phyloP scores from a whole-genome alignment of 37 sponge, comb jelly and placozoan species.

The Beroe ovata region DNA sequence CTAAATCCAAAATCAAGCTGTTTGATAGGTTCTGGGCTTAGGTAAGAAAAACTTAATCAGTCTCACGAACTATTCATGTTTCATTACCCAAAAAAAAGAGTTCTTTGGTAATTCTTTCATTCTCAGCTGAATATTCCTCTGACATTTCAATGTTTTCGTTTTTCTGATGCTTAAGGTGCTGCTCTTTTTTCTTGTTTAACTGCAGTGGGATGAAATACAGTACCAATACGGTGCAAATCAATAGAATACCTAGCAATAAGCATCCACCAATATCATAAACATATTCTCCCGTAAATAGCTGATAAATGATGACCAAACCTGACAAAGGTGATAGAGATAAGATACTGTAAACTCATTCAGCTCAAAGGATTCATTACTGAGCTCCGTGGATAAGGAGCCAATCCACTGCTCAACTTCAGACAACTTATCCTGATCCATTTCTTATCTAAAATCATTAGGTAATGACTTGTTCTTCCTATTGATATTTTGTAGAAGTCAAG shows the following conservation, averaged over 20 bases:
- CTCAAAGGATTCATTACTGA: conserved; percentile 6
- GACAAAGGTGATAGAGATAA: conserved; percentile 41
- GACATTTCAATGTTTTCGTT: conserved; percentile 15
- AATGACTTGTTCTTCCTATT: too few relatives aligned
- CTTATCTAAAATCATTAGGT: too few relatives aligned
- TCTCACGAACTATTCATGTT: too few relatives aligned
- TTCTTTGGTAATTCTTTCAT: conserved; percentile 11
- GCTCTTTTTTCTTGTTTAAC: conserved; percentile 21
- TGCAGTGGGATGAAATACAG: background rate
- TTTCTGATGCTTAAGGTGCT: background rate
- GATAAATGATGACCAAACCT: too few relatives aligned
- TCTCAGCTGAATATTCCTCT: conserved; percentile 18
- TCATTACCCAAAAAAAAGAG: background rate
- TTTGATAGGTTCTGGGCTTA: too few relatives aligned
- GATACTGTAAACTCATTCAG: conserved; percentile 18
- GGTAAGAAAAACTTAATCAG: too few relatives aligned
- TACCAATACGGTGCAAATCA: too few relatives aligned
- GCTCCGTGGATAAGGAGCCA: background rate
- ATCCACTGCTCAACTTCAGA: conserved; percentile 33
- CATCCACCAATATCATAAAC: too few relatives aligned
- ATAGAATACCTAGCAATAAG: too few relatives aligned
- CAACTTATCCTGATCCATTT: background rate
- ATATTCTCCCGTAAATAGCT: too few relatives aligned
- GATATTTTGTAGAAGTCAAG: too few relatives aligned
- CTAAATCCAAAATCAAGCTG: too few relatives aligned